Evolutionary conservation across 1,140 invertebrate species (phyloP).

Genomic region (Medauroidea extradentata): DNA sequence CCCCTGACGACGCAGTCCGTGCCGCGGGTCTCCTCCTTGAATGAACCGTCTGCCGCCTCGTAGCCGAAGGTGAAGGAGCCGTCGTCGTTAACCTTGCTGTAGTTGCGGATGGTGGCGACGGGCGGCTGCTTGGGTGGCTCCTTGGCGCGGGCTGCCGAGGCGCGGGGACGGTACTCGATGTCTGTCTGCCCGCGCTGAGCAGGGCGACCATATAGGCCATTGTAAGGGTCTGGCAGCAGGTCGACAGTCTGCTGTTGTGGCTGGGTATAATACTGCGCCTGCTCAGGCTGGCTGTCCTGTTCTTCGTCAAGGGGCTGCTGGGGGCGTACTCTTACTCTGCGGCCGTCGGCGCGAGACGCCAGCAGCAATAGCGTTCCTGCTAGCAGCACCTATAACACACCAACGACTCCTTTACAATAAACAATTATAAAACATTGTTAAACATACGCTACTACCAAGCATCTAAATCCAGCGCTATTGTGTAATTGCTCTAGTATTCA

Average conservation of each 20-base stretch:
- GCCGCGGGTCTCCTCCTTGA: conserved; percentile 82
- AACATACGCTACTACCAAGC: no score
- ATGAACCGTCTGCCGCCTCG: conserved; percentile 82
- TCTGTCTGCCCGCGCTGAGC: not conserved
- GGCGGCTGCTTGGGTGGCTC: conserved; percentile 61
- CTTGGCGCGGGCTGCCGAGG: conserved; percentile 25
- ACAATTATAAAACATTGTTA: no score
- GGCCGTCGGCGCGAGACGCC: not conserved
- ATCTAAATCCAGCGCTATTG: no score
- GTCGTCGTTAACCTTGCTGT: conserved; percentile 78
- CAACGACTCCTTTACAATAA: no score
- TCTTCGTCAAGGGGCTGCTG: not conserved
- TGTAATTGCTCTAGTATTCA: no score
- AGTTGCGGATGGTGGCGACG: conserved; percentile 73
- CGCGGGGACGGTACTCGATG: conserved; percentile 17
- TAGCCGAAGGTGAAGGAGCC: conserved; percentile 85
- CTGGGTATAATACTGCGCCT: not conserved
- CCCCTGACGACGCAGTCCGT: conserved; percentile 82
- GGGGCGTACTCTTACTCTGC: not conserved
- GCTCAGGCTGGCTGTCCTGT: not conserved
- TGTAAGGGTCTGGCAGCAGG: conserved; percentile 2
- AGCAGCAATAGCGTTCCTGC: not conserved
- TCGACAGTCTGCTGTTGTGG: not conserved
- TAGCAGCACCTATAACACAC: not conserved
- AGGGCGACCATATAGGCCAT: not conserved